Conservation (phyloP, 2,113 vertebrate genomes). For the Hemibagrus wyckioides region DNA sequence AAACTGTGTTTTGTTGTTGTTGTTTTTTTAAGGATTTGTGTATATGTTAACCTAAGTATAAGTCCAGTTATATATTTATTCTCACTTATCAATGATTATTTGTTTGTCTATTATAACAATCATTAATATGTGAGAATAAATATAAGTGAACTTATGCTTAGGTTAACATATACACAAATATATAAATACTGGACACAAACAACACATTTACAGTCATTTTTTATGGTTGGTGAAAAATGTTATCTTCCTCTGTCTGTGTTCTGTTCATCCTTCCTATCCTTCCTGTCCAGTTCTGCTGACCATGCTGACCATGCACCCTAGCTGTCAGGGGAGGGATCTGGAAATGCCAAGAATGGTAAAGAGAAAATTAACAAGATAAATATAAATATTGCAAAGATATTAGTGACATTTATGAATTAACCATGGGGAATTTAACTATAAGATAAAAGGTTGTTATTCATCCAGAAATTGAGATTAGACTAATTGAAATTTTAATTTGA, state of each 20-base stretch:
- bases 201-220: background rate
- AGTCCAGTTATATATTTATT: background rate
- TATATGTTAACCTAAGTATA: background rate
- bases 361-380: background rate
- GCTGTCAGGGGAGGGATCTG: background rate
- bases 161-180: no score
- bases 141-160: no score
- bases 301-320: background rate
- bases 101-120: no score
- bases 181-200: background rate
- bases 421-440: background rate
- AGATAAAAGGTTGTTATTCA: background rate
- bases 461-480: background rate
- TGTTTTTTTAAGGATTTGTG: background rate
- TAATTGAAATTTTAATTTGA: no score
- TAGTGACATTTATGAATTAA: background rate
- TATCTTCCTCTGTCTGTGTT: background rate
- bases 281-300: conserved; percentile 28
- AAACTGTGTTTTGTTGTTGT: background rate
- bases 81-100: background rate
- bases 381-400: background rate
- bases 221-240: background rate
- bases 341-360: background rate
- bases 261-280: conserved; percentile 35
- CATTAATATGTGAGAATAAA: no score